Evolutionary conservation across 2,797 vertebrate genomes (phyloP), one percentile per base, ranked within the genome.

Genomic region (Chiroxiphia lanceolata): DNA sequence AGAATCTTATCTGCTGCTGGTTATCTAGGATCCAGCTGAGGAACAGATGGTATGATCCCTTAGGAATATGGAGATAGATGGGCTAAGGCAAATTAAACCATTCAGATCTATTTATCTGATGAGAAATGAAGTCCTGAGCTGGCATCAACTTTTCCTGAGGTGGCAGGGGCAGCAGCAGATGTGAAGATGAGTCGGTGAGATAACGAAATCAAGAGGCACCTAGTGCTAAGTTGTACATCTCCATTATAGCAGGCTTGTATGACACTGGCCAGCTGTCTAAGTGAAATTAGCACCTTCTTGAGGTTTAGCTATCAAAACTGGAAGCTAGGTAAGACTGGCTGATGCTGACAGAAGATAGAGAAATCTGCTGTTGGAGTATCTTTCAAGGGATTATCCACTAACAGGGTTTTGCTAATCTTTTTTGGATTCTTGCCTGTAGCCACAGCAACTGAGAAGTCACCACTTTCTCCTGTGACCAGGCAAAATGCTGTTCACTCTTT

Each of bases 351-450:
- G 56, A 91, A 83, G 68, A 64, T 26, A 31, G 22, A 80, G 40
- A 93, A 87, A 53, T 90, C 50, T 81, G 75, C 42, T 87, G 36
- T 74, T 74, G 57, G 40, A 70, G 64, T 48, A 91, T 85, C 64
- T 94, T 94, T 93, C 75, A 56, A 93, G 91, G 84, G 93, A 93
- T 85, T 95, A 91, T 64, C 36, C 34, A 11, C 60, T 80, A 79
- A 70, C 33, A 77, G 60, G 51, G 60, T 91, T 94, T 89, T 71
- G 64, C 51, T 89, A 85, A 94, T 92, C 68, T 92, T 79, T 91
- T 87, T 64, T 94, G 82, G 82, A 87, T 80, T 89, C 61, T 59
- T 87, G 78, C 82, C 92, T 57, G 79, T 78, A 91, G 82, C 68
- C 64, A 80, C 82, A 83, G 92, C 68, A 95, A 89, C 90, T 79